Base-by-base conservation (phyloP, 2,888 invertebrate species). In the Amphimallon solstitiale region DNA sequence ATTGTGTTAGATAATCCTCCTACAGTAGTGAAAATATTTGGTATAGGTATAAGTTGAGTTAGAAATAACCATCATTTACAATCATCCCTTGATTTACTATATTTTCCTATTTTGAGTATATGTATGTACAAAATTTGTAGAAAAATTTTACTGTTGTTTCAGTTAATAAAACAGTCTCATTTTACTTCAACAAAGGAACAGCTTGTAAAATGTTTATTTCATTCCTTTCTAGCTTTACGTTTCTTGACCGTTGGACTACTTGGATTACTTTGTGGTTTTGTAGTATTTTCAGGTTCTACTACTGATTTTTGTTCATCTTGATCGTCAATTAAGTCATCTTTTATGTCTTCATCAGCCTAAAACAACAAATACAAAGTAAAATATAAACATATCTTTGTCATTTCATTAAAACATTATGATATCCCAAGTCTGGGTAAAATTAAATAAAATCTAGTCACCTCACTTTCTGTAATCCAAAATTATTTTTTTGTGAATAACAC, bases 241-340 rank as follows among this genome's bases (percentile, higher is more conserved):
- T 91, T 91, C 80, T 91, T 89, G 67, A 90, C 86, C 76, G 84
- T 84, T 4, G 86, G 84, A 80, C 88, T 87, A 73, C 68, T 70
- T 71, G 81, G 71, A 72, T 81, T 69, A 54, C 71, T 74, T 29
- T 77, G 80, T 0, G 73, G 71, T 9, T 48, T 43, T 17, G 59
- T 52, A 7, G 62, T 52, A 19, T 45, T 59, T 35, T 63, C 59
- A 1, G 52, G 21, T 19, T 69, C 69, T n/a, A 66, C 51, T 38
- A 71, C 70, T 15, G 71, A 65, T 43, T 70, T 66, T 21, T 74
- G 68, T 23, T 69, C 68, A 6, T 73, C 75, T 37, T 68, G 73
- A 70, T 90, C 91, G 71, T 91, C 91, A 0, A 89, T 84, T 0
- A 91, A 84, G 76, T 91, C 91, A 64, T 90, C 90, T 72, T 89